Evolutionary conservation across 1,140 invertebrate species (phyloP).

Genomic region (Stegodyphus mimosarum): DNA sequence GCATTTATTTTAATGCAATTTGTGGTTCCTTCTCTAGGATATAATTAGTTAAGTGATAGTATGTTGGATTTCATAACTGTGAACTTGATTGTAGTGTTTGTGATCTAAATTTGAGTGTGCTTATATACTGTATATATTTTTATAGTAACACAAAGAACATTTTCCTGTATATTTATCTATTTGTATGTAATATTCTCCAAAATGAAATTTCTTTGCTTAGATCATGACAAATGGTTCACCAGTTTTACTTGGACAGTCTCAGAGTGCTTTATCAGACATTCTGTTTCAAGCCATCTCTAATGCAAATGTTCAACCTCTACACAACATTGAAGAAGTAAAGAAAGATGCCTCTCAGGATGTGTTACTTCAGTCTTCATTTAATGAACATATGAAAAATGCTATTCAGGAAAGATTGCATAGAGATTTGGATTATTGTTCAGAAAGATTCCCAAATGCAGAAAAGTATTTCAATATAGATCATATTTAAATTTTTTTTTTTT

Average conservation of each 20-base stretch:
- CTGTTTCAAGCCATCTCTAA: conserved; percentile 71
- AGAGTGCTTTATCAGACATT: conserved; percentile 65
- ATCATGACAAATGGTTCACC: conserved; percentile 66
- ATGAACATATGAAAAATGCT: conserved; percentile 68
- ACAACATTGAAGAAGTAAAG: conserved; percentile 69
- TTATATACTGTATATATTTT: no score
- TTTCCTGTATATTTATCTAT: no score
- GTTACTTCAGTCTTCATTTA: conserved; percentile 69
- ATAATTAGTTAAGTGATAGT: no score
- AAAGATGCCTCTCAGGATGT: conserved; percentile 68
- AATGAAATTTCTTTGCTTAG: conserved; percentile 62
- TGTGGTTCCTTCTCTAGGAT: no score
- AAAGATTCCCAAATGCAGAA: conserved; percentile 71
- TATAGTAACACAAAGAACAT: no score
- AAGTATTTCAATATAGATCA: conserved; percentile 67
- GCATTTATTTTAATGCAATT: no score
- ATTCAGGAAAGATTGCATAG: conserved; percentile 68
- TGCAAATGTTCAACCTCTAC: conserved; percentile 69
- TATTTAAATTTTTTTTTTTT: neutral
- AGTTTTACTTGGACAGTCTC: conserved; percentile 61
- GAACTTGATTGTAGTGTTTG: no score
- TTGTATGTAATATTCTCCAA: no score
- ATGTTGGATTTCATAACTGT: no score
- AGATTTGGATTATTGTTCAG: conserved; percentile 71
- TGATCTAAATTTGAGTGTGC: no score